Evolutionary conservation across 2,113 vertebrate species (phyloP), one percentile per base, ranked within the genome.

Genomic region (Bubalus kerabau): DNA sequence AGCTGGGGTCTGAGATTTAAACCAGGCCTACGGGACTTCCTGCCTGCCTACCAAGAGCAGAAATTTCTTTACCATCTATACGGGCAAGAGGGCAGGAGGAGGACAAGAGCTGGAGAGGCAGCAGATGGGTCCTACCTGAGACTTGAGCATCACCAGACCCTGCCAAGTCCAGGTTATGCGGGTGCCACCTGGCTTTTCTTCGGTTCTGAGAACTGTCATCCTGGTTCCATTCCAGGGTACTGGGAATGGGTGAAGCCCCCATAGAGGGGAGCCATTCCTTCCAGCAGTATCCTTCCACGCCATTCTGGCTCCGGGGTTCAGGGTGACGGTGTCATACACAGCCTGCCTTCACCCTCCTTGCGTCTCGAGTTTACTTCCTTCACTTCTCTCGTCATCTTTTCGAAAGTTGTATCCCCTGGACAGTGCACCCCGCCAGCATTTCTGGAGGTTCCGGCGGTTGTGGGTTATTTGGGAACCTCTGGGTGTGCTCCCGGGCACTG

Each of bases 341-440:
- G 62, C 83, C 59, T 62, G 56, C 87, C 76, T 64, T 74, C 56
- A 10, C 57, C 24, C 59, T 57, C n/a, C 52, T 48, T 17, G 86
- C 57, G 78, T 71, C 89, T 86, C 56, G 16, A 50, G 82, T 52
- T 85, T 13, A 46, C 57, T 32, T 90, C 40, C 71, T 30, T 90
- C 46, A 86, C 87, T 40, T 52, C 74, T 74, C 48, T 95, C 28
- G 13, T 86, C 92, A 62, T 84, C 56, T 16, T 57, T 56, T 36
- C 81, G 81, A 96, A 98, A 97, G 90, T 97, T 98, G 87, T 26
- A 40, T 59, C 59, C 95, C 54, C 59, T 30, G 80, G 87, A 57
- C 50, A 91, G 32, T 64, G 60, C 26, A 71, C 60, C 86, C 86
- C 64, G 67, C 82, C 74, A 86, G 64, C 78, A 9, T 52, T 74